Base-by-base conservation (phyloP, 2,888 invertebrate species). In the Campoplex nolae region DNA sequence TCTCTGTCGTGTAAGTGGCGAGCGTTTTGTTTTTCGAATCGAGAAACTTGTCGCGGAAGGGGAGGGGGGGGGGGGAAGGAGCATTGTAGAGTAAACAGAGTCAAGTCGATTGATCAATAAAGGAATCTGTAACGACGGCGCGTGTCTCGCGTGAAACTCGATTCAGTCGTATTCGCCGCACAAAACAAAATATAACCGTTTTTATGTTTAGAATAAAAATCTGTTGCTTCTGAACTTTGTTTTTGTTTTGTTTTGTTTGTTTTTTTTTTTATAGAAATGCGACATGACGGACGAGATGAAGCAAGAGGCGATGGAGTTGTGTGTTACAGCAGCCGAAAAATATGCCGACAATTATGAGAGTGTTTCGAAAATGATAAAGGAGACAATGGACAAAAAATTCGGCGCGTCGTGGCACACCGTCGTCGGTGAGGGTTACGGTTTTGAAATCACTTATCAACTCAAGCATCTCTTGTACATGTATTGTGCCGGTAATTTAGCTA, bases 231-330 rank as follows among this genome's bases (percentile, higher is more conserved):
- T 23, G 23, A 23, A 23, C 23, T 23, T 23, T 23, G 23, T 23
- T 23, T 23, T 23, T 23, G 23, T 23, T 23, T 23, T 23, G 23
- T 23, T 23, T 23, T 23, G 38, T 6, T 38, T 38, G 9, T 67
- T 38, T 23, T 68, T 65, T 54, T 56, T 16, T 81, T 88, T 85
- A 6, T 73, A 93, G 93, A 93, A 93, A 91, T 96, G 95, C 83
- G 96, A 97, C 90, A 96, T 97, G 96, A 95, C 95, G 84, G 96
- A 96, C 88, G 96, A 96, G 91, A 96, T 96, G 96, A 95, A 95
- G 90, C 95, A 95, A 84, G 96, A 97, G 92, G 96, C 96, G 2
- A 95, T 96, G 95, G 96, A 96, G 90, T 93, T 96, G 87, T 96
- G 96, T 92, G 96, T 96, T 1, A 96, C 96, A 16, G 96, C 96